Conservation (phyloP, 1,140 invertebrate species). For the Ceratosolen fusciceps region DNA sequence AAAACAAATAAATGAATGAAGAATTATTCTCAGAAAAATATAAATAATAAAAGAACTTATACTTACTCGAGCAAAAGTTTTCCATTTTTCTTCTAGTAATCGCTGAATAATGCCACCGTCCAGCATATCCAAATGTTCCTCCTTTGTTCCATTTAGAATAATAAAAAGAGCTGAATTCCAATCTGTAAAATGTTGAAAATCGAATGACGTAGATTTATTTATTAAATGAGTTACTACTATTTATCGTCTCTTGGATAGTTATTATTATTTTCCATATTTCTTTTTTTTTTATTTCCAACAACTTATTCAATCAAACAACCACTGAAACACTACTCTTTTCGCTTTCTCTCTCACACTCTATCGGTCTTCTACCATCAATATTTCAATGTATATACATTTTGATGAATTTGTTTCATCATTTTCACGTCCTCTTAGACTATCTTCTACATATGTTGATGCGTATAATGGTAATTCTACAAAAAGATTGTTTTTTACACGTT, state of each 20-base stretch:
- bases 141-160: slow-evolving; percentile 96
- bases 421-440: no score
- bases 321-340: no score
- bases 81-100: slow-evolving; percentile 99
- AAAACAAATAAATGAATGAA: not conserved
- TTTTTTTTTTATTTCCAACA: not conserved
- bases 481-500: no score
- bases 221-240: slow-evolving; percentile 40
- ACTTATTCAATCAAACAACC: no score
- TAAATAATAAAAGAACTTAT: slow-evolving; percentile 34
- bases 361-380: not conserved
- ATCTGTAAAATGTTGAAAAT: slow-evolving; percentile 76
- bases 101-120: slow-evolving; percentile 98
- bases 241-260: slow-evolving; percentile 43
- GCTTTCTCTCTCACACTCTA: not conserved
- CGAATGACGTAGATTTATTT: slow-evolving; percentile 39
- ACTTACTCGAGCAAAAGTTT: slow-evolving; percentile 94
- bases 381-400: not conserved
- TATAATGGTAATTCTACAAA: no score
- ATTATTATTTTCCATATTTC: slow-evolving; percentile 3
- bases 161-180: slow-evolving; percentile 99
- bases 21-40: not conserved
- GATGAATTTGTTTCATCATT: not conserved
- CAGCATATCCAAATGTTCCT: slow-evolving; percentile 98
- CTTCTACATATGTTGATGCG: no score